phyloP scores from a whole-genome alignment of 2,113 vertebrate species.

The Bubo blakistoni region DNA sequence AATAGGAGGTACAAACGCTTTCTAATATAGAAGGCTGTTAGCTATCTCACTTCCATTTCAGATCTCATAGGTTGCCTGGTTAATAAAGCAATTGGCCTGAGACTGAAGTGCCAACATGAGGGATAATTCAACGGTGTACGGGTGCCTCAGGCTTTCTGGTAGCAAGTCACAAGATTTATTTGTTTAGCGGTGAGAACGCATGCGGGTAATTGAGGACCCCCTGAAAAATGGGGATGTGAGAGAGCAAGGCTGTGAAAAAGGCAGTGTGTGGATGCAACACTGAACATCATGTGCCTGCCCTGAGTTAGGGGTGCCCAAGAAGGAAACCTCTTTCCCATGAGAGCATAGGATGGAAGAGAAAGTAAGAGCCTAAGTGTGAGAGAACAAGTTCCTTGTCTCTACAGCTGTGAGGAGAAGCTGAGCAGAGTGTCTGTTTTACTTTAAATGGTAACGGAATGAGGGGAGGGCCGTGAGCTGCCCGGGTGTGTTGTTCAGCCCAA shows the following conservation, averaged over 20 bases:
- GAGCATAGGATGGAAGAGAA: not conserved
- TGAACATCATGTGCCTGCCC: not conserved
- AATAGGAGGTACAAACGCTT: accelerated
- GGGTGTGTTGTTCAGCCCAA: not conserved
- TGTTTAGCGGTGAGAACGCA: accelerated
- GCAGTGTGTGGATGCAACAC: not conserved
- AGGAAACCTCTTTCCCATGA: not conserved
- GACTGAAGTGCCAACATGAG: accelerated
- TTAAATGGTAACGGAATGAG: conserved; percentile 38
- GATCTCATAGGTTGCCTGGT: not conserved
- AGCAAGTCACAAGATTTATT: not conserved
- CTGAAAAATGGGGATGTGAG: not conserved
- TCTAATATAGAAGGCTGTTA: not conserved
- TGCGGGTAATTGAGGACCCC: not conserved
- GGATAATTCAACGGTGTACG: not conserved
- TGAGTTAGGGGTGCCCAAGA: not conserved
- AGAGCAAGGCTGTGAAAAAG: not conserved
- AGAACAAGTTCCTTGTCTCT: not conserved
- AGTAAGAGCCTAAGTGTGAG: not conserved
- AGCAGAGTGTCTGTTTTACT: not conserved
- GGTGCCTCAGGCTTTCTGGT: not conserved
- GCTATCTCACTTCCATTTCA: not conserved
- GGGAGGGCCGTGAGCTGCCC: not conserved
- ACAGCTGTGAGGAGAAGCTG: not conserved
- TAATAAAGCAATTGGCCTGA: not conserved